Evolutionary conservation across 2,888 invertebrate genomes (phyloP).

Genomic region (Drosophila atroscutellata): DNA sequence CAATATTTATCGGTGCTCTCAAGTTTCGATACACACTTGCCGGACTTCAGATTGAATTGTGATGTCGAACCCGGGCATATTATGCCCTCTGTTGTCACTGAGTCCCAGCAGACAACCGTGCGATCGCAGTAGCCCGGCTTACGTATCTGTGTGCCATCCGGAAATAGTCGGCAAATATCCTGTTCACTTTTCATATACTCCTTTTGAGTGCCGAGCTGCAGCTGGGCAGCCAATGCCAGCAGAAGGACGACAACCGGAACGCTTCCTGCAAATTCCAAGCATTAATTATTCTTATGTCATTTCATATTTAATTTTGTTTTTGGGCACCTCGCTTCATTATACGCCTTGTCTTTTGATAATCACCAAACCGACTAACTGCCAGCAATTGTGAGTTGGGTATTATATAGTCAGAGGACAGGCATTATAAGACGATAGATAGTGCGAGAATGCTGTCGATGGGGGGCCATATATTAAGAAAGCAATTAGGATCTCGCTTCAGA

Average conservation of each 20-base stretch:
- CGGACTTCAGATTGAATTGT: conserved; percentile 27
- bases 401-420: conserved; percentile 41
- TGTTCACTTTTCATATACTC: conserved; percentile 40
- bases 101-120: conserved; percentile 62
- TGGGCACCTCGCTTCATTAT: conserved; percentile 52
- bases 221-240: conserved; percentile 26
- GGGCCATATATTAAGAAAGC: conserved; percentile 59
- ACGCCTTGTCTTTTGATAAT: conserved; percentile 14
- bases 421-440: conserved; percentile 2
- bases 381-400: conserved; percentile 19
- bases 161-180: conserved; percentile 75
- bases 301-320: not conserved
- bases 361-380: conserved; percentile 43
- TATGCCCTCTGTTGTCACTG: not conserved
- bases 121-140: conserved; percentile 72
- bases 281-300: not conserved
- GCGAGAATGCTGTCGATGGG: conserved; percentile 2
- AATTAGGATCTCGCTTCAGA: conserved; percentile 42
- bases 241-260: conserved; percentile 23
- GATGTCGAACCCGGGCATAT: conserved; percentile 18
- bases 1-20: conserved; percentile 65
- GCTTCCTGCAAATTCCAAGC: conserved; percentile 27
- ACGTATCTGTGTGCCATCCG: conserved; percentile 65
- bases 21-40: conserved; percentile 6
- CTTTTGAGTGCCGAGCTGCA: conserved; percentile 52